Evolutionary conservation across 2,113 vertebrate genomes (phyloP).

Genomic region (Podilymbus podiceps): DNA sequence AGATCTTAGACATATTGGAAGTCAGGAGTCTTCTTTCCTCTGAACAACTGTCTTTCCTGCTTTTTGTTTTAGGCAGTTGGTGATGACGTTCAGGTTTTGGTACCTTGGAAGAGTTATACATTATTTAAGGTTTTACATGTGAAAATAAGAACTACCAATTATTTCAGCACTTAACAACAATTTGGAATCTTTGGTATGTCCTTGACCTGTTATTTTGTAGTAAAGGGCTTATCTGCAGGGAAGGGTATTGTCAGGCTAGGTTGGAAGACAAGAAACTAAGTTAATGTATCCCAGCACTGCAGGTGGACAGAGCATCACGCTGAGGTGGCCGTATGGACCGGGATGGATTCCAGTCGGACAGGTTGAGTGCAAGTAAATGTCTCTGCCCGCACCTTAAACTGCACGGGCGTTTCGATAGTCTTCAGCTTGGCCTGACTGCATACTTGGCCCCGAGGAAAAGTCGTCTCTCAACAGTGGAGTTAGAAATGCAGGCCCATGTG

Average conservation of each 20-base stretch:
- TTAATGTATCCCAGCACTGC: neutral
- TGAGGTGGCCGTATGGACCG: neutral
- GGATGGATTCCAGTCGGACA: neutral
- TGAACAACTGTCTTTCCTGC: neutral
- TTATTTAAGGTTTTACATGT: neutral
- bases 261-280: neutral
- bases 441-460: neutral
- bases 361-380: neutral
- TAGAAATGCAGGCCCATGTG: neutral
- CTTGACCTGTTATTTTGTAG: neutral
- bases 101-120: neutral
- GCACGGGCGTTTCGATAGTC: neutral
- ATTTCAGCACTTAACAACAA: neutral
- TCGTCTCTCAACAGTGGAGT: neutral
- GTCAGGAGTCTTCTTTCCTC: neutral
- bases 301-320: neutral
- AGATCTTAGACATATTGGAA: neutral
- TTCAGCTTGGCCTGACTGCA: neutral
- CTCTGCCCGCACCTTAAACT: neutral
- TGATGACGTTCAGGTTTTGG: neutral
- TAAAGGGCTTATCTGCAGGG: neutral
- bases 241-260: neutral
- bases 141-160: neutral
- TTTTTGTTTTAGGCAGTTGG: neutral
- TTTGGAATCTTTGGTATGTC: neutral